Conservation (phyloP, 2,888 invertebrate genomes). For the Diloba caeruleocephala region DNA sequence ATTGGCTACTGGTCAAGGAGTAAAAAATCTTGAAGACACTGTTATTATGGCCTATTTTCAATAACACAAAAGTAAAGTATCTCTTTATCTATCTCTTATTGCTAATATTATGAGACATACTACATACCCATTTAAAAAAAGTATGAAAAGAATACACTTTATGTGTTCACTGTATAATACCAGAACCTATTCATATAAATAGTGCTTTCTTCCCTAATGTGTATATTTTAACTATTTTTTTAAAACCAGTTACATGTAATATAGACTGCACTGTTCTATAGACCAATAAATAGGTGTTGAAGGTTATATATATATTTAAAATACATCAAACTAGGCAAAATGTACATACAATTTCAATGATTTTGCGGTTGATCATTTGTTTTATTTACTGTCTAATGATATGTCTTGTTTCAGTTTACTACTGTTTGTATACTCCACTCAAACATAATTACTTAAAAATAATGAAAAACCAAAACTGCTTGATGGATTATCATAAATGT, state of each 20-base stretch:
- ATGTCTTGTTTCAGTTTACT: constrained; percentile 12
- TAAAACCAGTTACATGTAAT: no score
- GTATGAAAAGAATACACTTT: not conserved
- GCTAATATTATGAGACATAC: not conserved
- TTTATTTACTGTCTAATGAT: no score
- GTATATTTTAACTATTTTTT: no score
- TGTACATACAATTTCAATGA: no score
- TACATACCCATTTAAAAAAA: not conserved
- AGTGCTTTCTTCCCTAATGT: no score
- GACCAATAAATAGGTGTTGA: no score
- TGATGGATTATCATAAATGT: not conserved
- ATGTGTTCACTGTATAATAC: no score
- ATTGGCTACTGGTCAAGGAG: not conserved
- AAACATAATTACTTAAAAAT: constrained; percentile 6
- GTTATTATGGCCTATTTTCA: constrained; percentile 16
- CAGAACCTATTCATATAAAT: no score
- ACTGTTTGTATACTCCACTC: not conserved
- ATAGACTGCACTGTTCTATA: no score
- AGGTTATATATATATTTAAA: no score
- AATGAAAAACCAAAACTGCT: not conserved
- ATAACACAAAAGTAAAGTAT: not conserved
- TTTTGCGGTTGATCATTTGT: no score
- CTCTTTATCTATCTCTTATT: constrained; percentile 6
- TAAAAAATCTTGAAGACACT: constrained; percentile 1
- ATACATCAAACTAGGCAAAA: no score